Evolutionary conservation across 2,888 invertebrate species (phyloP).

Genomic region (Leptopterna dolabrata): DNA sequence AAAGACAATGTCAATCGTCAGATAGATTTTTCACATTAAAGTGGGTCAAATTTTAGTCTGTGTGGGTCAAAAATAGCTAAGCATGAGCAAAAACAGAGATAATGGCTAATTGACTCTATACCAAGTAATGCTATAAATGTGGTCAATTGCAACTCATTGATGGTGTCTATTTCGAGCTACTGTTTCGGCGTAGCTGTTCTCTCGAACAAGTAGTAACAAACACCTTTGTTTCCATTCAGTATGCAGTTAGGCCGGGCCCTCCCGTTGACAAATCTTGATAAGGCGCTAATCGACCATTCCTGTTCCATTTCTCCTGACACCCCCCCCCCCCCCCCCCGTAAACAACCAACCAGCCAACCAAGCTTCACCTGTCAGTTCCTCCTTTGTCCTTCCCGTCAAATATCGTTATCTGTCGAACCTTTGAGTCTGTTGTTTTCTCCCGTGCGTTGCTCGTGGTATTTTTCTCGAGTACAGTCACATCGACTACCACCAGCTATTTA

Average conservation of each 20-base stretch:
- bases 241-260: background rate
- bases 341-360: background rate
- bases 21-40: too few relatives aligned
- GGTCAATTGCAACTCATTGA: background rate
- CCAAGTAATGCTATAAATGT: too few relatives aligned
- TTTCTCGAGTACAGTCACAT: too few relatives aligned
- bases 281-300: background rate
- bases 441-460: background rate
- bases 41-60: too few relatives aligned
- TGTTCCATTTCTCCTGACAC: background rate
- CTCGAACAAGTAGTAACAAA: background rate
- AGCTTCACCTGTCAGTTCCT: background rate
- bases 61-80: too few relatives aligned
- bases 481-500: too few relatives aligned
- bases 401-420: background rate
- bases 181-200: background rate
- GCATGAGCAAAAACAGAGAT: too few relatives aligned
- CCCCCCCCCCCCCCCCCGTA: background rate
- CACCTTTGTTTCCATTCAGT: background rate
- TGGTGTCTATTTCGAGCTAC: background rate
- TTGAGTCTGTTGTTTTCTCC: background rate
- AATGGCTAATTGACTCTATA: too few relatives aligned
- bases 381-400: background rate
- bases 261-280: background rate
- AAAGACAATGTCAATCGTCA: too few relatives aligned